Evolutionary conservation across 2,113 vertebrate genomes (phyloP).

Genomic region (Dryoscopus gambensis): DNA sequence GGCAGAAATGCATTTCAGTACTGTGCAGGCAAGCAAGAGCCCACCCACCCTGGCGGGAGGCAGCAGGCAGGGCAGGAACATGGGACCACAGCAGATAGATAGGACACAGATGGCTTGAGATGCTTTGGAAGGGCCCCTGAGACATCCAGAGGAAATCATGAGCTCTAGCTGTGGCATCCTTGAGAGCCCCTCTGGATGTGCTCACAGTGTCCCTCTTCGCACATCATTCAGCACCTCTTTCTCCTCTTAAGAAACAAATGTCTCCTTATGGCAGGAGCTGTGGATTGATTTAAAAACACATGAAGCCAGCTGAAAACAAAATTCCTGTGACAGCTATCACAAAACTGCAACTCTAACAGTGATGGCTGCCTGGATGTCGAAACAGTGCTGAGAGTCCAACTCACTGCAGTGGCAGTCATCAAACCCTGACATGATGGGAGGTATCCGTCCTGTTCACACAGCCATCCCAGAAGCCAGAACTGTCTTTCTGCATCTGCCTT

Average conservation of each 20-base stretch:
- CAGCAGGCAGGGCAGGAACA: neutral
- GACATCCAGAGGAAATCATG: neutral
- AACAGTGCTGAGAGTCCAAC: neutral
- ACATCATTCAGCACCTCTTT: neutral
- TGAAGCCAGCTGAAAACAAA: neutral
- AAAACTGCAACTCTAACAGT: neutral
- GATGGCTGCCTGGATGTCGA: neutral
- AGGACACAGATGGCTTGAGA: neutral
- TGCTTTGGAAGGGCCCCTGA: neutral
- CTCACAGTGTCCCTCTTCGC: neutral
- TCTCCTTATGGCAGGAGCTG: neutral
- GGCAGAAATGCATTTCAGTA: neutral
- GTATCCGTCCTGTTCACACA: neutral
- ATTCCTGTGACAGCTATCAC: neutral
- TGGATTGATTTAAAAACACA: neutral
- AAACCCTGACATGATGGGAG: neutral
- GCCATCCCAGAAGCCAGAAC: conserved; percentile 9
- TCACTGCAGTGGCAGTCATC: neutral
- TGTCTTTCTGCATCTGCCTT: conserved; percentile 7
- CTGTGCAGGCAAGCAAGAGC: neutral
- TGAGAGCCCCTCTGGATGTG: neutral
- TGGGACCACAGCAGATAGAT: neutral
- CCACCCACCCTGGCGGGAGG: neutral
- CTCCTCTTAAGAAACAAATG: neutral
- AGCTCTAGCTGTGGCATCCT: neutral